phyloP scores from a whole-genome alignment of 2,888 invertebrate genomes.

The Emmelina monodactyla region DNA sequence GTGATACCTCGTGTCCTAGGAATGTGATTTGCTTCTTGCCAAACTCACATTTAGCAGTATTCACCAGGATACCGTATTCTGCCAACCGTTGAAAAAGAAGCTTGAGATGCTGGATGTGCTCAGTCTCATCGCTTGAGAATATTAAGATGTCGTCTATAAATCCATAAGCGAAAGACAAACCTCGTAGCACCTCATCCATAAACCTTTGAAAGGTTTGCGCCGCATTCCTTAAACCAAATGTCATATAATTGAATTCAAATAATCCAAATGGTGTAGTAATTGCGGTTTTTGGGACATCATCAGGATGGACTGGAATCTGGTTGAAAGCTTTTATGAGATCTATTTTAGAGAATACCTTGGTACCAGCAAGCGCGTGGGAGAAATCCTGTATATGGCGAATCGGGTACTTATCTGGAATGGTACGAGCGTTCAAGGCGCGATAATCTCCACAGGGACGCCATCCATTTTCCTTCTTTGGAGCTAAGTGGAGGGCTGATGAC shows the following conservation, averaged over 20 bases:
- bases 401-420: slow-evolving; percentile 3
- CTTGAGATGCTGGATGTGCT: slow-evolving; percentile 20
- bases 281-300: slow-evolving; percentile 26
- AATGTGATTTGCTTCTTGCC: too few species aligned
- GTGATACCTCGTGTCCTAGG: slow-evolving; percentile 3
- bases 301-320: slow-evolving; percentile 19
- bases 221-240: slow-evolving; percentile 21
- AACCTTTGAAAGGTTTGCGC: slow-evolving; percentile 20
- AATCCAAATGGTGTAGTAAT: too few species aligned
- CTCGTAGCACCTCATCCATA: slow-evolving; percentile 14
- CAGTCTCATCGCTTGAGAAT: slow-evolving; percentile 5
- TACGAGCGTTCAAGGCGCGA: slow-evolving; percentile 10
- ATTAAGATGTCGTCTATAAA: slow-evolving; percentile 16
- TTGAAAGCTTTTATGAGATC: too few species aligned
- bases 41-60: too few species aligned
- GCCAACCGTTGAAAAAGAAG: slow-evolving; percentile 13
- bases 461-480: slow-evolving; percentile 17
- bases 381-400: slow-evolving; percentile 11
- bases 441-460: slow-evolving; percentile 26
- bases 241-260: background rate
- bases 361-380: slow-evolving; percentile 8
- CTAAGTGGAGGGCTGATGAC: slow-evolving; percentile 22
- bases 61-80: too few species aligned
- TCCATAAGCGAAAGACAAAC: slow-evolving; percentile 12
- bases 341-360: slow-evolving; percentile 16